Evolutionary conservation across 2,797 vertebrate species (phyloP), one percentile per base, ranked within the genome.

Genomic region (Danio aesculapii): DNA sequence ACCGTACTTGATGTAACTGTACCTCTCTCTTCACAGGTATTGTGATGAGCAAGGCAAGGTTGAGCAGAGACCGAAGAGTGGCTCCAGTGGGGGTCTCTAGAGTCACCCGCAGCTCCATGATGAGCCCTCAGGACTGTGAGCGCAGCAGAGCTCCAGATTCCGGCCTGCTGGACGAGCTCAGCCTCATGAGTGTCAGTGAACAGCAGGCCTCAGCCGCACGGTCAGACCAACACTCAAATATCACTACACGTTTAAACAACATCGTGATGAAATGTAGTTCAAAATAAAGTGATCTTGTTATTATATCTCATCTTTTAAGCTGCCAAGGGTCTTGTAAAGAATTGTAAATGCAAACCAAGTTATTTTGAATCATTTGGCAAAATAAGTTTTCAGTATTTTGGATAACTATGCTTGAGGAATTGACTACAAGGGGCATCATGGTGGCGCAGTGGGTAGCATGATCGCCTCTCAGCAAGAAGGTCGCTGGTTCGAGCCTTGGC

Each of bases 181-280:
- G 93, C 83, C 91, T 88, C 79, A 94, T 94, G 92, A 93, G 87
- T 30, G 90, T 94, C 78, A 93, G 87, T 6, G 88, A 88, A 57
- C 90, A 76, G 82, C 85, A 89, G 4, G 17, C 67, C 30, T 73
- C 84, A 4, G 30, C 74, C 57, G 10, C 82, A 21, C 88, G 93
- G 94, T 95, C 80, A 91, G 81, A 83, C 19, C 30, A 68, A 16
- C 66, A 30, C 57, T 44, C 5, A 43, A 4, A 2, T 4, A 63
- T 47, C 6, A 7, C 8, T 46, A 11, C 14, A 16, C 10, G 1
- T 44, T 39, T 9, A 12, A 10, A 30, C 21, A 49, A 49, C n/a
- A 9, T 41, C 12, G 9, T 41, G 4, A 44, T 44, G 5, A 64
- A 44, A 44, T 44, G 14, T 10, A 43, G 14, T 43, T 63, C 41